Evolutionary conservation across 2,797 vertebrate genomes (phyloP), one percentile per base, ranked within the genome.

Genomic region (Numenius phaeopus): DNA sequence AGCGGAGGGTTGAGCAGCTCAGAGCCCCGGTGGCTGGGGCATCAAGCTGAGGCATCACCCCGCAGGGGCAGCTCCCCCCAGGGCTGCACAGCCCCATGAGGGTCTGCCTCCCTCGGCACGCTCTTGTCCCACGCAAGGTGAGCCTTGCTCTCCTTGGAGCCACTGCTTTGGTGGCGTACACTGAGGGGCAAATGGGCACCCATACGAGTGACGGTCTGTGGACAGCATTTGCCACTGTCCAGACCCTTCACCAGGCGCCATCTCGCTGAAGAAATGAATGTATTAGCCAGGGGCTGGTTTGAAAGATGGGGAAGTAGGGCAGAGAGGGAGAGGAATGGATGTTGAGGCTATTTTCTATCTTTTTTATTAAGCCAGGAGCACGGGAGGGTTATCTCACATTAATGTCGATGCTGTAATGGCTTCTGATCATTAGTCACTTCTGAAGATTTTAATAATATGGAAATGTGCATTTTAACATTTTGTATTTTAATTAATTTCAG

Each of bases 391-490:
- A 44, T 65, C 57, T 91, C 32, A 34, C 34, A 26, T 67, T 90
- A 87, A 54, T 85, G 54, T 20, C 4, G 3, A 29, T 39, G 16
- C 46, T 73, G 39, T 58, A 87, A 81, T 46, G 69, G 27, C 54
- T 94, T 84, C 72, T 89, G 90, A 95, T 91, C 39, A n/a, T 92
- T 61, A 92, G 52, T 85, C 0, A 0, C 46, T 78, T 95, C 76
- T 91, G 90, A 89, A 83, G n/a, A 8, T 78, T 83, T 83, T 94
- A 93, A 76, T 92, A 83, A 54, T 58, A 92, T 78, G 89, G 72
- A 93, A 91, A 90, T 87, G 26, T 61, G 11, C n/a, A 86, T 94
- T 96, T 96, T 92, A 89, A 77, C 75, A 75, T 95, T 82, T 89
- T 87, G 27, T 70, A 26, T 85, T 94, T 93, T 89, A 94, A 91